Conservation (phyloP, 1,140 invertebrate genomes). For the Pseudomyrmex flavicornis region DNA sequence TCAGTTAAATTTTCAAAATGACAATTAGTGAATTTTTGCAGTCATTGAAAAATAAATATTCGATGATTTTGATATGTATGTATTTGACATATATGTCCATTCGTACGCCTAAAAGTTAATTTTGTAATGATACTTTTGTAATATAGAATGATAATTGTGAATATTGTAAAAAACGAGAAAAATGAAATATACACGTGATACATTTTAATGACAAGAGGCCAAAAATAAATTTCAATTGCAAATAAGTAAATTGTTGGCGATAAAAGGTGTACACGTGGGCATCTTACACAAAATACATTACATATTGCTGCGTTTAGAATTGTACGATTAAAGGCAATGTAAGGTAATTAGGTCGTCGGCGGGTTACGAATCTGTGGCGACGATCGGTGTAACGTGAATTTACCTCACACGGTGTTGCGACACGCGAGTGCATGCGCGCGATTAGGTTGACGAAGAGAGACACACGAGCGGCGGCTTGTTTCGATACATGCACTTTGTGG, state of each 20-base stretch:
- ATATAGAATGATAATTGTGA: neutral
- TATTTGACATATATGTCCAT: too few species aligned
- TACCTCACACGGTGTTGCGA: conserved; percentile 43
- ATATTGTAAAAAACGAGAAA: neutral
- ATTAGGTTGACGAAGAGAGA: conserved; percentile 38
- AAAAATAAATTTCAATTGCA: neutral
- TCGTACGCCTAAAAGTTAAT: too few species aligned
- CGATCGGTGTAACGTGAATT: conserved; percentile 73
- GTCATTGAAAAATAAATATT: conserved; percentile 23
- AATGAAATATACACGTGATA: neutral
- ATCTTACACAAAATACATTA: neutral
- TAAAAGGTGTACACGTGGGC: too few species aligned
- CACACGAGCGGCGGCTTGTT: conserved; percentile 39
- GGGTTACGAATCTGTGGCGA: conserved; percentile 72
- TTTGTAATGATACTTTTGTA: too few species aligned
- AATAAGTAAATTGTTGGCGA: neutral
- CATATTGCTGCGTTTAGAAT: conserved; percentile 6
- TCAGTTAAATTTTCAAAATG: conserved; percentile 51
- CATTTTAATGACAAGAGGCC: neutral
- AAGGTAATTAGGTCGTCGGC: conserved; percentile 74
- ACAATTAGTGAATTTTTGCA: conserved; percentile 31
- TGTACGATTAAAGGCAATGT: conserved; percentile 57
- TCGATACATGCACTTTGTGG: conserved; percentile 45
- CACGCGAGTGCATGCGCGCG: conserved; percentile 62
- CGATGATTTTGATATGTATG: conserved; percentile 9